Conservation (phyloP, 1,140 invertebrate species). For the Pachypeltis micranthus region DNA sequence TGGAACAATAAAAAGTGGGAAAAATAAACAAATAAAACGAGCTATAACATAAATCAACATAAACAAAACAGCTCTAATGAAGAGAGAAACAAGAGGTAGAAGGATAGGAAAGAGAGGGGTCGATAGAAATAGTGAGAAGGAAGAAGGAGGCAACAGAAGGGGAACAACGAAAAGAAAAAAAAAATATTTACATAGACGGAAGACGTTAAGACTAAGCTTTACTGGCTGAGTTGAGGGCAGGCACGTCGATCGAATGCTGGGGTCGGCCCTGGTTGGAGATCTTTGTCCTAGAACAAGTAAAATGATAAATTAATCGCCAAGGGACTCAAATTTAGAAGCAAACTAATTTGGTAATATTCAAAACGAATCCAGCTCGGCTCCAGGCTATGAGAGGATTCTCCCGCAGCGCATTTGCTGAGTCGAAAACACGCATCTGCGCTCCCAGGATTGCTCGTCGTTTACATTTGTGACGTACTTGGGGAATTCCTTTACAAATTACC, state of each 20-base stretch:
- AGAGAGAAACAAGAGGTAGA: background rate
- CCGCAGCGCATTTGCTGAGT: background rate
- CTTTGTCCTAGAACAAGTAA: background rate
- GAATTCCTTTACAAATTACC: too few relatives aligned
- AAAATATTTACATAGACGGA: background rate
- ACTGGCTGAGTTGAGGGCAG: background rate
- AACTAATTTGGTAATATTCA: background rate
- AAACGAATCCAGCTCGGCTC: too few relatives aligned
- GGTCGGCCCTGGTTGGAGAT: slow-evolving; percentile 1
- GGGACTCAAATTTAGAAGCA: background rate
- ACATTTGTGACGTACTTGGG: background rate
- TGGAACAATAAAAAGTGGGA: background rate
- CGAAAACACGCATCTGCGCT: background rate
- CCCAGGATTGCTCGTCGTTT: background rate
- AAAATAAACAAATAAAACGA: background rate
- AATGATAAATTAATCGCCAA: background rate
- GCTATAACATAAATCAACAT: background rate
- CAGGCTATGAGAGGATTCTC: background rate
- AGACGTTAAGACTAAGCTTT: background rate
- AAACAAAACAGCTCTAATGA: background rate
- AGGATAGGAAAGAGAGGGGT: too few relatives aligned
- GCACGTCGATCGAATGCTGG: background rate
- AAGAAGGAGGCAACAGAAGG: too few relatives aligned
- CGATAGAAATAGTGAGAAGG: too few relatives aligned
- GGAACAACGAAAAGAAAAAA: too few relatives aligned